Base-by-base conservation (phyloP, 2,113 vertebrate genomes). In the Aptenodytes patagonicus region DNA sequence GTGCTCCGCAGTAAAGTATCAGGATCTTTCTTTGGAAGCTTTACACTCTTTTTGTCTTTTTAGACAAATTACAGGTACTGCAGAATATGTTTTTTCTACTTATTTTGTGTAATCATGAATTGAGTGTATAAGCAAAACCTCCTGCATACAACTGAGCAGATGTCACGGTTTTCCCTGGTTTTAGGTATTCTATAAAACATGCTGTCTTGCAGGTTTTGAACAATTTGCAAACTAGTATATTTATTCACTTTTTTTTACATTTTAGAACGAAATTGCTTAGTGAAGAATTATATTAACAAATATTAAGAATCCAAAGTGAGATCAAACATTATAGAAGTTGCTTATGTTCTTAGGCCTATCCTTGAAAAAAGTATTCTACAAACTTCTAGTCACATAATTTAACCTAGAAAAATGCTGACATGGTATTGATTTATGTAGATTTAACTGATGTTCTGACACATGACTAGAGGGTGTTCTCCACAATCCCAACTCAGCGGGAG, bases 361-460 rank as follows among this genome's bases (percentile, higher is more conserved):
- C 49, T 76, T 83, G 46, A 16, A 94, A 84, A 93, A 85, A 87
- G 84, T n/a, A 77, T 52, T 18, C 71, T 55, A 55, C 31, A 49
- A 88, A 93, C 78, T 79, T 73, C 62, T 34, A 93, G 66, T 46
- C 40, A 47, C 54, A 34, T 77, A 86, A 86, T 94, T 96, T 94
- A 95, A 94, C 57, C 73, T 80, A 83, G 85, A 95, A 88, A 95
- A 93, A 20, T 77, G 96, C 92, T 96, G 93, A 95, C 79, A 38
- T 16, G 58, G 32, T 97, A 97, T 97, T 94, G 96, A 95, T 95
- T 94, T 94, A 96, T 81, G 96, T 42, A 97, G 95, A 86, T 80
- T 83, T 61, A 88, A 90, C 88, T 82, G 64, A 90, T 92, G 87
- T 86, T 95, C 92, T 93, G 62, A 92, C 92, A 93, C 36, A 96